Evolutionary conservation across 2,113 vertebrate genomes (phyloP).

Genomic region (Psittacus erithacus): DNA sequence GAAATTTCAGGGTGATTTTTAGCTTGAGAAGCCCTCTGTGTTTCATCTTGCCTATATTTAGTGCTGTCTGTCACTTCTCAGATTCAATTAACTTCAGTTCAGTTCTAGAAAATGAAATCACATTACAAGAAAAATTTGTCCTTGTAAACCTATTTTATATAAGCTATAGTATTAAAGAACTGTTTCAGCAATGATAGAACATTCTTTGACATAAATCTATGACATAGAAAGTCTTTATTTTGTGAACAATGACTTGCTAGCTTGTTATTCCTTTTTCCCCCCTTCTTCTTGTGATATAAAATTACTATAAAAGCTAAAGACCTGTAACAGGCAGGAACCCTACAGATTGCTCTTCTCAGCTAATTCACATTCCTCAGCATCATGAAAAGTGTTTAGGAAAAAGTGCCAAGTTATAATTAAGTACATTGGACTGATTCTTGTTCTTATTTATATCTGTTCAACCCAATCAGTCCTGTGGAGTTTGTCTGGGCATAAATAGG

Average conservation of each 20-base stretch:
- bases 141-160: neutral
- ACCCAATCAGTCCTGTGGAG: fast-evolving
- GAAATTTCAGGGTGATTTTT: conserved; percentile 26
- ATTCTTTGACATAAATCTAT: neutral
- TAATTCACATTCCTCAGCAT: neutral
- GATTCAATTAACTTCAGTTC: conserved; percentile 60
- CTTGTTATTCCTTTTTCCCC: neutral
- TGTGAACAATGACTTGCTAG: neutral
- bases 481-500: neutral
- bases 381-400: neutral
- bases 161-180: neutral
- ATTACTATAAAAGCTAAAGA: neutral
- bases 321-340: neutral
- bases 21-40: neutral
- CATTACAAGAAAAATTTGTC: conserved; percentile 27
- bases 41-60: conserved; percentile 36
- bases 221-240: neutral
- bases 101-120: conserved; percentile 23
- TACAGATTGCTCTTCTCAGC: neutral
- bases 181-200: neutral
- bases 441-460: neutral
- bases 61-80: conserved; percentile 26
- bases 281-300: neutral
- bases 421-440: neutral
- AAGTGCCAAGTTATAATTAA: neutral